Base-by-base conservation (phyloP, 2,797 vertebrate genomes). In the Notolepis coatsorum region DNA sequence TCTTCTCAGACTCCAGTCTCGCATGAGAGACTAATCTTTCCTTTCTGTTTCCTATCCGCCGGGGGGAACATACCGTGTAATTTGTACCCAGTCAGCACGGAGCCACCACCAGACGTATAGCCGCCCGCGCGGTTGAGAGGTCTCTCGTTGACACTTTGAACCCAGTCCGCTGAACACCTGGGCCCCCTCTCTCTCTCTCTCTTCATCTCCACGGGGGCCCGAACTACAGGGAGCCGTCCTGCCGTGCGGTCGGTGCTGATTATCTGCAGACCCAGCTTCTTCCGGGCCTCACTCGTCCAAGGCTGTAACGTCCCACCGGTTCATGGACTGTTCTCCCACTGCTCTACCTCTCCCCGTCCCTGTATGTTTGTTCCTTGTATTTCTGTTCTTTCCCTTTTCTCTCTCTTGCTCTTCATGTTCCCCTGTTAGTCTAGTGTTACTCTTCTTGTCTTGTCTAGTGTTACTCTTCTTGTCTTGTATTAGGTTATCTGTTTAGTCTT, bases 121-220 rank as follows among this genome's bases (percentile, higher is more conserved):
- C 62, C 55, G 51, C 54, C 12, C 25, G 18, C 33, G 49, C 41
- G 54, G 63, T 60, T 51, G 21, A 31, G 43, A 49, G 17, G 54
- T 50, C 47, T 74, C 15, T 77, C 33, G 68, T 75, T 67, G 42
- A 68, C 67, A 62, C 55, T 48, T 17, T 2, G 13, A 46, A 15
- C 39, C 35, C 61, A 53, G 41, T 42, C 56, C 39, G 4, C 23
- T 5, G 31, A 68, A 76, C 75, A 85, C 73, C 68, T 79, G 74
- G 77, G 63, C 51, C 33, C 42, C 60, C 55, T 71, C 73, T 46
- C 47, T 5, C 65, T 70, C 67, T 79, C 60, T 62, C 55, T 71
- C 73, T 46, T 50, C 6, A 67, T 70, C 67, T 79, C 60, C 70
- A 76, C 68, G 77, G 65, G 41, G 35, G n/a, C n/a, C 10, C 39